Conservation (phyloP, 2,797 vertebrate genomes). For the Melanitta fusca region DNA sequence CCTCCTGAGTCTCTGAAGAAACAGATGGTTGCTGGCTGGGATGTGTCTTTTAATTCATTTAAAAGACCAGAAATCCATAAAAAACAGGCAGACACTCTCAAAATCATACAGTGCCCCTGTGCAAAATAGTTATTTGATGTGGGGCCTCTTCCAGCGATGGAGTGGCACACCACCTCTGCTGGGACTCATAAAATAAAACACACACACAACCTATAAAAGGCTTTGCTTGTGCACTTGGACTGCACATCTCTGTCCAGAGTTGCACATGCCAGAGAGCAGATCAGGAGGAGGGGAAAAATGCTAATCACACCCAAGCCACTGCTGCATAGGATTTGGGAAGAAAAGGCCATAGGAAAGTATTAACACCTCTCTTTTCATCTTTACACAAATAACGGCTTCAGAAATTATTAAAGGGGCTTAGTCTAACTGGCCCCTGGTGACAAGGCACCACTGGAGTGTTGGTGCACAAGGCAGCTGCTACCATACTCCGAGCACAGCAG, state of each 20-base stretch:
- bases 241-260: not conserved
- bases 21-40: not conserved
- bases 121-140: slow-evolving; percentile 17
- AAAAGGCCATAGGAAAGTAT: slow-evolving; percentile 8
- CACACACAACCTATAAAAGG: not conserved
- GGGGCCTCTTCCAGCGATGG: not conserved
- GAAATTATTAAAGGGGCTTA: not conserved
- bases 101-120: not conserved
- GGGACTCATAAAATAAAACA: slow-evolving; percentile 12
- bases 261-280: not conserved
- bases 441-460: not conserved
- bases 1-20: not conserved
- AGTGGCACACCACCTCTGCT: not conserved
- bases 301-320: not conserved
- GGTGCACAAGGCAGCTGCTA: not conserved
- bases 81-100: not conserved
- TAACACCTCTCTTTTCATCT: slow-evolving; percentile 10
- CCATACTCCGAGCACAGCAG: not conserved
- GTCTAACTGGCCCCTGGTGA: not conserved
- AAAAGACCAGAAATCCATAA: slow-evolving; percentile 21
- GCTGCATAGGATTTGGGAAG: slow-evolving; percentile 2
- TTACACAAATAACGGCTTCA: not conserved
- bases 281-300: not conserved
- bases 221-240: not conserved
- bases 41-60: not conserved